These are phyloP conservation scores for Rhizomys pruinosus DNA, from an alignment of 2,113 vertebrate species.

Conservation along the genomic window DNA sequence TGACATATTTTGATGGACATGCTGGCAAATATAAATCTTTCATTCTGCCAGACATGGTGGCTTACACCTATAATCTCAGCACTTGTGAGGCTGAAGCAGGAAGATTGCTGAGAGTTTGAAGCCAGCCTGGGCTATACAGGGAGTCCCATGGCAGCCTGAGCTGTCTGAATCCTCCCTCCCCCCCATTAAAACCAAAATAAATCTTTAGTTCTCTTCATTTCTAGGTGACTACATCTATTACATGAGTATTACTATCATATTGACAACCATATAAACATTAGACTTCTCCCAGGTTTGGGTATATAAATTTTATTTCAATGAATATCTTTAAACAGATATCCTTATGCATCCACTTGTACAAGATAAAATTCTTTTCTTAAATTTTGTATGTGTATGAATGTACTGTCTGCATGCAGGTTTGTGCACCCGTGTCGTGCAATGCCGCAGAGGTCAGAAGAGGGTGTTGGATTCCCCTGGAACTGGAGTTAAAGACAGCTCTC, in stretches of 20 bases:
- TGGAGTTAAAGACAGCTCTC: too few species aligned
- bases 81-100: not conserved
- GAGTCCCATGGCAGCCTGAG: too few species aligned
- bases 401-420: too few species aligned
- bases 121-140: not conserved
- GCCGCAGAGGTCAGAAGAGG: too few species aligned
- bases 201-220: not conserved
- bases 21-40: not conserved
- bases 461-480: too few species aligned
- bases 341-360: not conserved
- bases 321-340: not conserved
- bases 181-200: not conserved
- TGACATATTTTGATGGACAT: not conserved
- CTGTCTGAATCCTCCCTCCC: not conserved
- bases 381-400: too few species aligned
- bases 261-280: not conserved
- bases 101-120: not conserved
- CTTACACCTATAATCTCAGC: not conserved
- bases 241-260: not conserved
- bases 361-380: too few species aligned
- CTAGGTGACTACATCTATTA: not conserved
- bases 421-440: too few species aligned
- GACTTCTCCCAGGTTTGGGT: not conserved
- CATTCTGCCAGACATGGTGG: not conserved
- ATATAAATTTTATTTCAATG: not conserved